Base-by-base conservation (phyloP, 2,888 invertebrate genomes). In the Calameuta idolon region DNA sequence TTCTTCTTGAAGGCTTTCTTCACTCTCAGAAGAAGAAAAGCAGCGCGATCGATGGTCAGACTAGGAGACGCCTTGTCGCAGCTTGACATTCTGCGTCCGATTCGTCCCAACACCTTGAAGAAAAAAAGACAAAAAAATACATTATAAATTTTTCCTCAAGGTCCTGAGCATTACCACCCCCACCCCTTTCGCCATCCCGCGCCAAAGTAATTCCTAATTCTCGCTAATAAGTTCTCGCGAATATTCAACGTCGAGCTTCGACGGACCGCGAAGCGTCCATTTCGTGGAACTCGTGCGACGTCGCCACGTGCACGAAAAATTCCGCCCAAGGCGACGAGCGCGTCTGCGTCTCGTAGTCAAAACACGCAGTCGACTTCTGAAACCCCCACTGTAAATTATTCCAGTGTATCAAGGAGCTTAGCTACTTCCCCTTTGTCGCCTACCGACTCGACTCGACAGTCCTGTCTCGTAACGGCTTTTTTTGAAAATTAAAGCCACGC, bases 1-100 rank as follows among this genome's bases (percentile, higher is more conserved):
- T 97, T 97, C 93, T 96, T 97, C 92, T 96, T 97, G 92, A 98
- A 97, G 69, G 97, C 97, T 89, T 96, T 95, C 90, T 97, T 97
- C 79, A 98, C 97, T 85, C 97, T 94, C 85, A 98, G 93, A 85
- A 98, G 94, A 69, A 98, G 93, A 91, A 98, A 97, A 77, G 97
- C 97, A 76, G 97, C 97, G 83, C 97, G 94, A 93, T 97, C 97
- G 91, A 98, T 97, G 86, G 97, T 96, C 85, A 97, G 93, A 78
- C 94, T 93, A 81, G 95, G 94, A 85, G 94, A 94, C 85, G 93
- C 92, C 87, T 91, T 91, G 83, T 90, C 90, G 85, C 88, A 89
- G 85, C 88, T 90, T 86, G 90, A 90, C 90, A 90, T 90, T 82
- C 87, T 90, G 87, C 86, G 87, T 83, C 85, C 85, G 78, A 88